phyloP scores from a whole-genome alignment of 1,140 invertebrate genomes.

The Lysiphlebus fabarum region DNA sequence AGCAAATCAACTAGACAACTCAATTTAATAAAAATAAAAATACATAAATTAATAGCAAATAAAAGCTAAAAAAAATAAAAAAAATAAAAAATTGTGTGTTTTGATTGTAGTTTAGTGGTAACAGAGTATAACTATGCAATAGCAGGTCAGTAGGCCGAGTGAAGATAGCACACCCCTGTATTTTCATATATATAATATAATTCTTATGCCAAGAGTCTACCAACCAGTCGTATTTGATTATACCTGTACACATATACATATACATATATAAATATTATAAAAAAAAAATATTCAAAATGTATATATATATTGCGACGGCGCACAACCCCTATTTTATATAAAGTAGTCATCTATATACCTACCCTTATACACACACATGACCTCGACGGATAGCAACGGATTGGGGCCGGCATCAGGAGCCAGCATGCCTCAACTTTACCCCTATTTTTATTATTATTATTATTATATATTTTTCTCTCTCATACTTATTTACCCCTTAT shows the following conservation, averaged over 20 bases:
- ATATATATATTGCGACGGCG: no score
- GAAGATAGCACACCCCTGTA: constrained; percentile 6
- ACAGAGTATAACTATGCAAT: constrained; percentile 24
- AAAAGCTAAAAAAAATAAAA: no score
- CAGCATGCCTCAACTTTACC: constrained; percentile 19
- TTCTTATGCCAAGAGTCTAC: no score
- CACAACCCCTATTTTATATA: no score
- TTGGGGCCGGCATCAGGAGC: constrained; percentile 23
- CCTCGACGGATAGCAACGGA: constrained; percentile 16
- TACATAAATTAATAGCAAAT: no score
- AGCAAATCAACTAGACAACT: no score
- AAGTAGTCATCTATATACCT: no score
- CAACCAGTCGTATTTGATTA: no score
- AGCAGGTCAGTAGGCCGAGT: constrained; percentile 24
- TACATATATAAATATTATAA: no score
- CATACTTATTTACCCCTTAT: background rate
- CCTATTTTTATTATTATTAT: background rate
- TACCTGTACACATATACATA: no score
- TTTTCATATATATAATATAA: constrained; percentile 1
- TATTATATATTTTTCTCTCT: background rate
- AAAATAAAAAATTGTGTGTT: constrained; percentile 8
- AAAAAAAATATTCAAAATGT: no score
- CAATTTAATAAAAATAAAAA: background rate
- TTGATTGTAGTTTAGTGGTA: constrained; percentile 21
- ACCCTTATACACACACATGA: constrained; percentile 16